Base-by-base conservation (phyloP, 2,113 vertebrate species). In the Phaethornis superciliosus region DNA sequence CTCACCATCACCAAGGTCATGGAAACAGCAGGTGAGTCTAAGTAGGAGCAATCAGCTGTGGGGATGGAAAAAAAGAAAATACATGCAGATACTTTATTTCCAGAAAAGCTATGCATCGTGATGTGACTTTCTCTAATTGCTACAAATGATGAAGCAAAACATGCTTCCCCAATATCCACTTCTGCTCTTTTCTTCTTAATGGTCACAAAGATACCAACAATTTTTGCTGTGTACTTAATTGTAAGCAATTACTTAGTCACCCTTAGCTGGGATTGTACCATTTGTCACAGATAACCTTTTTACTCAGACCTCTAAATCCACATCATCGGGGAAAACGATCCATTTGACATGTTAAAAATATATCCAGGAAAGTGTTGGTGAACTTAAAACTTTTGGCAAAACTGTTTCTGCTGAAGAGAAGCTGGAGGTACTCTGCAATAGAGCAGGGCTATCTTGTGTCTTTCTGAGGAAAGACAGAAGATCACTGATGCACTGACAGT, bases 1-100 rank as follows among this genome's bases (percentile, higher is more conserved):
- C 75, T 94, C 5, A 4, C 80, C 62, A 33, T 88, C 81, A 62
- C 51, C n/a, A 69, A 54, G 80, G 23, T 18, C 68, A 72, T 3
- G 30, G 67, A 56, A 82, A 69, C 77, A 59, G 24, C 9, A 56
- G 97, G 98, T 98, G 93, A 98, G 98, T 97, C 10, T 58, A 49
- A 81, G 17, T 42, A 78, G 54, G 51, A 49, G 35, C 18, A 52
- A 2, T 2, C 9, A 46, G 33, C 17, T 5, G 0, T 9, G 2
- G 59, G 42, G 40, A 42, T 35, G 37, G 54, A 59, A 71, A 40
- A 59, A 63, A 27, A 37, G 81, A 67, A 84, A 76, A 79, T 12
- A 15, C 21, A 42, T 44, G 56, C 7, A 30, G 28, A 18, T 85
- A 32, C 44, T 72, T 85, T 62, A 10, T 80, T 81, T 47, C 55